Conservation (phyloP, 2,888 invertebrate species). For the Drosophila mimetica region DNA sequence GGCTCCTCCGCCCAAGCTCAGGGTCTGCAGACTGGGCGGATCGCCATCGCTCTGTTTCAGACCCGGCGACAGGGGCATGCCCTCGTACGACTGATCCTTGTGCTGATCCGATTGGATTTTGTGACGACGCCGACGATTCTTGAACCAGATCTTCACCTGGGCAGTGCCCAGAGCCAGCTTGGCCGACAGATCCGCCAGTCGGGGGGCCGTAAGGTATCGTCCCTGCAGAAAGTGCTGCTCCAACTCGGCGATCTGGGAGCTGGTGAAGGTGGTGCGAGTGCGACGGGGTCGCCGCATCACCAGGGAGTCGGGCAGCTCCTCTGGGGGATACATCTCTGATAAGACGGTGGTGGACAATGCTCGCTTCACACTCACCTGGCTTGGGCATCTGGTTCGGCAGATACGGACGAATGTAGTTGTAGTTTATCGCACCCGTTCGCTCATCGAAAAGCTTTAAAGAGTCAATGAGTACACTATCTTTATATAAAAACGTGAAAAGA, state of each 20-base stretch:
- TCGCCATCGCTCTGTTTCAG: slow-evolving; percentile 51
- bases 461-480: slow-evolving; percentile 7
- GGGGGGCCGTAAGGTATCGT: slow-evolving; percentile 71
- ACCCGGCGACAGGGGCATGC: slow-evolving; percentile 69
- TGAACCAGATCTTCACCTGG: slow-evolving; percentile 81
- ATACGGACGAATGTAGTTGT: slow-evolving; percentile 75
- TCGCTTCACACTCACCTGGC: slow-evolving; percentile 56
- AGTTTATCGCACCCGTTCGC: slow-evolving; percentile 72
- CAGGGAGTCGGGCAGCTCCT: slow-evolving; percentile 70
- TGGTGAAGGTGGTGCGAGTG: slow-evolving; percentile 78
- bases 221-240: slow-evolving; percentile 76
- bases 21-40: slow-evolving; percentile 66
- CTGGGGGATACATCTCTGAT: slow-evolving; percentile 43
- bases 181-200: slow-evolving; percentile 70
- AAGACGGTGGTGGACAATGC: neutral
- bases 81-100: slow-evolving; percentile 68
- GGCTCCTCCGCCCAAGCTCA: slow-evolving; percentile 56
- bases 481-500: slow-evolving; percentile 5
- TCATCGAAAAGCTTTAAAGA: slow-evolving; percentile 70
- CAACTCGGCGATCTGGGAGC: slow-evolving; percentile 72
- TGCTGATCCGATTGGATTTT: slow-evolving; percentile 74
- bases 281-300: slow-evolving; percentile 77
- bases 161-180: slow-evolving; percentile 70
- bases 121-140: slow-evolving; percentile 78
- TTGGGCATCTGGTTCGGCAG: slow-evolving; percentile 67